Evolutionary conservation across 2,888 invertebrate species (phyloP).

Genomic region (Noctua comes): DNA sequence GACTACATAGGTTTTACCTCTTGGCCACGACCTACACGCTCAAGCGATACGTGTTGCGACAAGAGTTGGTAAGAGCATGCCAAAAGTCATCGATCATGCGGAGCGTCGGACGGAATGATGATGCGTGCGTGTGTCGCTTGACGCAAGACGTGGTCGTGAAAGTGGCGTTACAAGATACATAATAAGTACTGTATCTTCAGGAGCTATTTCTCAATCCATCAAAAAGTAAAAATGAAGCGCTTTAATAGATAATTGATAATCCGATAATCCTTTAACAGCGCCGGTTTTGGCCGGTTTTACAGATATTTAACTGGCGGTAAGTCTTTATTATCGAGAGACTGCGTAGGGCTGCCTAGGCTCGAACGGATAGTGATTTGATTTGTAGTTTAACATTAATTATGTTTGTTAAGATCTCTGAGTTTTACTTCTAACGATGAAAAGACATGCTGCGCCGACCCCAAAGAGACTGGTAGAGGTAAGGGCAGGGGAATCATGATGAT

Average conservation of each 20-base stretch:
- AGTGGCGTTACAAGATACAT: not conserved
- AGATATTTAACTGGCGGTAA: slow-evolving; percentile 28
- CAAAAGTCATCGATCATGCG: not conserved
- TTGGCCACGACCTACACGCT: not conserved
- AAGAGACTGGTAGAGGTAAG: too few relatives aligned
- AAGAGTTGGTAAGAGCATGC: not conserved
- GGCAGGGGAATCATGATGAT: too few relatives aligned
- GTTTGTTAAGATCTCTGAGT: not conserved
- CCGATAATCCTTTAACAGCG: slow-evolving; percentile 39
- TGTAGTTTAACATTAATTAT: not conserved
- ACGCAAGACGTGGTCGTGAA: not conserved
- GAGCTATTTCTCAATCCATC: not conserved
- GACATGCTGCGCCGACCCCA: not conserved
- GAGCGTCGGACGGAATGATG: not conserved
- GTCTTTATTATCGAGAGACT: slow-evolving; percentile 22
- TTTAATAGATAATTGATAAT: slow-evolving; percentile 24
- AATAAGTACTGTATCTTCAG: not conserved
- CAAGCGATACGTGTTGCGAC: not conserved
- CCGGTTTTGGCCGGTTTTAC: slow-evolving; percentile 39
- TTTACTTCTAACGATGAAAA: not conserved
- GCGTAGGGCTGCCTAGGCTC: slow-evolving; percentile 33
- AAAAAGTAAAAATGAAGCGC: slow-evolving; percentile 21
- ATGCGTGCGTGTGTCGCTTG: not conserved
- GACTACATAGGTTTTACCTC: not conserved
- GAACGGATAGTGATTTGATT: not conserved